Conservation (phyloP, 2,888 invertebrate genomes). For the Oxystoma pomonae region DNA sequence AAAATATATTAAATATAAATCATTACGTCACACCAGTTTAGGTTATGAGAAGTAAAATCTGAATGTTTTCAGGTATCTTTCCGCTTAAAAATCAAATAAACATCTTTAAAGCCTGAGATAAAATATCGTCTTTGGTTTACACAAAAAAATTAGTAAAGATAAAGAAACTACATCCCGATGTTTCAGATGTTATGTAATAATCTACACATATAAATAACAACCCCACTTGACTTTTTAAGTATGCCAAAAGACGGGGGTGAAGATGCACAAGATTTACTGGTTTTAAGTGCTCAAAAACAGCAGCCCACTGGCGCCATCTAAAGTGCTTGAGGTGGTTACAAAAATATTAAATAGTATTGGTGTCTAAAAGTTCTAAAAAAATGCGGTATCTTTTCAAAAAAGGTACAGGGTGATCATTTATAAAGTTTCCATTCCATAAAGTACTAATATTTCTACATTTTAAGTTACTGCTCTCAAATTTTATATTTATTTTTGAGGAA, state of each 20-base stretch:
- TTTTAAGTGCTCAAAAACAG: background rate
- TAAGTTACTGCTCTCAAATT: too few species aligned
- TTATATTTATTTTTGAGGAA: too few species aligned
- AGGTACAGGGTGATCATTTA: too few species aligned
- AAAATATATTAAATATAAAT: slow-evolving; percentile 20
- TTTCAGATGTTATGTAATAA: background rate
- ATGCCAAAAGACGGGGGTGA: background rate
- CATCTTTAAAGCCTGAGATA: background rate
- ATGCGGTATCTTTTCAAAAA: too few species aligned
- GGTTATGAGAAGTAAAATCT: background rate
- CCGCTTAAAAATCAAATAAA: background rate
- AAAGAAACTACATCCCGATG: too few species aligned
- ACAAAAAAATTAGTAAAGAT: background rate
- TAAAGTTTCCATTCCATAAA: too few species aligned
- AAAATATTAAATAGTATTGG: too few species aligned
- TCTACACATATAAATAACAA: background rate
- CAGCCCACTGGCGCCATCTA: background rate
- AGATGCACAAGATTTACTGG: background rate
- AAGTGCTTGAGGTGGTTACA: too few species aligned
- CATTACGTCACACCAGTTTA: slow-evolving; percentile 15
- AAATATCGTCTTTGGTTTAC: background rate
- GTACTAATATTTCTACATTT: too few species aligned
- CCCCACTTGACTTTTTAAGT: background rate
- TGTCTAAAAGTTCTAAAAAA: too few species aligned
- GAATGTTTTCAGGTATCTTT: background rate